Evolutionary conservation across 2,888 invertebrate genomes (phyloP).

Genomic region (Chymomyza caudatula): DNA sequence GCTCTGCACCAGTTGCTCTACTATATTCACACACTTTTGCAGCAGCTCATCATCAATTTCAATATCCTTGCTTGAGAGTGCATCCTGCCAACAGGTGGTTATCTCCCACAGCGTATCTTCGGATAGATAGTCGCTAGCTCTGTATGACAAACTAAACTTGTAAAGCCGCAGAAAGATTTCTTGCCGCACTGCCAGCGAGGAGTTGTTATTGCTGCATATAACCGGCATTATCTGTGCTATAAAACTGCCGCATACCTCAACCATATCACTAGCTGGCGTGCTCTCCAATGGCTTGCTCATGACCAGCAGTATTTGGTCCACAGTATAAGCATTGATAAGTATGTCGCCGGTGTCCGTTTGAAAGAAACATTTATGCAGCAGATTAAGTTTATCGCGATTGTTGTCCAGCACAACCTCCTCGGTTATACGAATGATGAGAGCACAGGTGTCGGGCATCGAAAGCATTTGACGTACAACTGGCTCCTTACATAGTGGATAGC

Average conservation of each 20-base stretch:
- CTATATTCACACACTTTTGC: conserved; percentile 56
- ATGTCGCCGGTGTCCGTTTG: conserved; percentile 76
- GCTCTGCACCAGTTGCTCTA: conserved; percentile 46
- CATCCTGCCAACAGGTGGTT: conserved; percentile 81
- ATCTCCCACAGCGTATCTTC: conserved; percentile 81
- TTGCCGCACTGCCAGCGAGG: conserved; percentile 75
- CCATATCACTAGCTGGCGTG: conserved; percentile 58
- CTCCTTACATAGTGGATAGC: conserved; percentile 76
- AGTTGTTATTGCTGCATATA: conserved; percentile 78
- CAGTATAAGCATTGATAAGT: conserved; percentile 71
- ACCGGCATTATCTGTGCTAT: conserved; percentile 80
- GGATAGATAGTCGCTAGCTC: conserved; percentile 68
- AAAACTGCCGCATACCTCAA: conserved; percentile 80
- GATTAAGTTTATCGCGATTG: conserved; percentile 70
- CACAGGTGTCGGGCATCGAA: conserved; percentile 56
- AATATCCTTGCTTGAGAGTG: conserved; percentile 76
- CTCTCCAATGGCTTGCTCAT: conserved; percentile 65
- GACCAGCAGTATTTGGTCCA: conserved; percentile 72
- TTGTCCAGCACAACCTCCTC: conserved; percentile 61
- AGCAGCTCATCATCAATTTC: conserved; percentile 59
- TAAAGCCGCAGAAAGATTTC: conserved; percentile 79
- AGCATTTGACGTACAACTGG: conserved; percentile 71
- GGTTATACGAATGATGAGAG: conserved; percentile 69
- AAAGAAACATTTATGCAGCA: conserved; percentile 77
- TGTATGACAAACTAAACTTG: conserved; percentile 77